phyloP scores from a whole-genome alignment of 2,113 vertebrate genomes.

The Raphicerus campestris region DNA sequence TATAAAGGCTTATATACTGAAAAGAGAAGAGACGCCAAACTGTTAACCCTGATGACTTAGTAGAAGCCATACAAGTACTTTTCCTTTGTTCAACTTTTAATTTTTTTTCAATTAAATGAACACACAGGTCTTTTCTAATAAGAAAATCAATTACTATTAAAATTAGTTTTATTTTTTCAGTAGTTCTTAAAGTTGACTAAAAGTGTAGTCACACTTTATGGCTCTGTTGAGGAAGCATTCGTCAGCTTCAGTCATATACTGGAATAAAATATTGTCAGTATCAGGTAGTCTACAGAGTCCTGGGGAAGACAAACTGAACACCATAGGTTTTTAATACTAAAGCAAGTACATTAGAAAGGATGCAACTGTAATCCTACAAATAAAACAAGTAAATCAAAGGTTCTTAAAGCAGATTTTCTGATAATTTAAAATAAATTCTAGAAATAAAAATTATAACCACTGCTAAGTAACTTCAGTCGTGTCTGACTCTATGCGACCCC shows the following conservation, averaged over 20 bases:
- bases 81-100: not conserved
- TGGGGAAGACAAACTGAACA: constrained; percentile 25
- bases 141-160: constrained; percentile 12
- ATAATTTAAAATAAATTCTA: not conserved
- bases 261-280: not conserved
- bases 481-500: too few species aligned
- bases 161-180: constrained; percentile 33
- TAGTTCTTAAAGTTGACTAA: not conserved
- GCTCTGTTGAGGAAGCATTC: not conserved
- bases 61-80: not conserved
- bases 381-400: not conserved
- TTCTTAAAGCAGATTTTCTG: not conserved
- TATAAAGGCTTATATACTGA: not conserved
- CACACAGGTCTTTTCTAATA: not conserved
- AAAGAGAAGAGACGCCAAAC: accelerated
- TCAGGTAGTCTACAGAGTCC: not conserved
- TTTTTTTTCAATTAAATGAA: constrained; percentile 30
- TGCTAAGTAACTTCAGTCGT: too few species aligned
- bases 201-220: not conserved
- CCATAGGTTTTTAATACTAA: constrained; percentile 28
- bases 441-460: not conserved
- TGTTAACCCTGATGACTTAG: not conserved
- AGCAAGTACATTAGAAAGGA: constrained; percentile 3
- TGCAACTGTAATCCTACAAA: not conserved
- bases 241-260: not conserved